Conservation (phyloP, 2,113 vertebrate genomes). For the Orcinus orca region DNA sequence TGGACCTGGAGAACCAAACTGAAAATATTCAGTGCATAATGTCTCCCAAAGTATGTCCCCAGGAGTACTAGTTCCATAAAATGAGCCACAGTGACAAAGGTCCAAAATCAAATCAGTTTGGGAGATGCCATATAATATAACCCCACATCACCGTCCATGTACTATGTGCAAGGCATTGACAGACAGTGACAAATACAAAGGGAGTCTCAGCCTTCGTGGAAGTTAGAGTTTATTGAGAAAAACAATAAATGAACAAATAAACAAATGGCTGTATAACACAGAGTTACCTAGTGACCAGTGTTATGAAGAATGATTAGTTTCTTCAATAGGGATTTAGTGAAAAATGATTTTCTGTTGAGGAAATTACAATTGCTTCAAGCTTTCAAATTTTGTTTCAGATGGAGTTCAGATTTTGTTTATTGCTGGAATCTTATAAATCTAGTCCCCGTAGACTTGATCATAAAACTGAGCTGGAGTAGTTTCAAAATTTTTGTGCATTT, state of each 20-base stretch:
- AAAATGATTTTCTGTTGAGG: neutral
- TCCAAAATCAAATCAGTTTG: neutral
- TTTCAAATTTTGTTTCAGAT: neutral
- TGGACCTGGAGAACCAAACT: neutral
- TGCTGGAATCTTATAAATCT: neutral
- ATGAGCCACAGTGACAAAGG: neutral
- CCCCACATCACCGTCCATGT: too few relatives aligned
- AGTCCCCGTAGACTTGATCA: neutral
- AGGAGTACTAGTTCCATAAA: neutral
- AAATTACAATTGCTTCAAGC: neutral
- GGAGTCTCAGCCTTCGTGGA: neutral
- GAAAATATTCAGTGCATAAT: neutral
- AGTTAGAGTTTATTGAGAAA: neutral
- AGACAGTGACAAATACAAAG: neutral
- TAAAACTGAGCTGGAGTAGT: neutral
- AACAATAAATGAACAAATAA: neutral
- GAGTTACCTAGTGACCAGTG: neutral
- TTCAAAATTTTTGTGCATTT: neutral
- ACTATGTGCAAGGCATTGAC: neutral
- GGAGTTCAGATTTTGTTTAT: constrained; percentile 4
- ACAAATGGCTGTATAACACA: neutral
- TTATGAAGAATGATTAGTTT: neutral
- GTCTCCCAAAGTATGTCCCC: neutral
- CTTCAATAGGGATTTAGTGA: neutral
- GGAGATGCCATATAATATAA: neutral